Conservation (phyloP, 53 echinoderm and acorn worm species). For the Actinopyga echinites region DNA sequence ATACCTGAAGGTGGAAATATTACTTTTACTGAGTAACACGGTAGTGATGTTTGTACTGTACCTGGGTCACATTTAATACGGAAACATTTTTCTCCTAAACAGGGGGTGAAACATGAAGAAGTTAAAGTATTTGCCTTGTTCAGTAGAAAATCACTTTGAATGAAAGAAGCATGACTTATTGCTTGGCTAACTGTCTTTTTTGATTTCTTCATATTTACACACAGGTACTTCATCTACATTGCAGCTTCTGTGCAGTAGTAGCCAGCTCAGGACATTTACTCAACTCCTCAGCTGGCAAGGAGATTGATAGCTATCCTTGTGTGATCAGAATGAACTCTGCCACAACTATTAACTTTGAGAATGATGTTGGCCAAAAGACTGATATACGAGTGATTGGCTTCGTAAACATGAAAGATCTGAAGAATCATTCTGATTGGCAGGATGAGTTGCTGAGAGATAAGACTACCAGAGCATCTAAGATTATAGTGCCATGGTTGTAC, state of each 20-base stretch:
- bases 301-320: constrained; percentile 52
- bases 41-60: too few species aligned
- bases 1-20: too few species aligned
- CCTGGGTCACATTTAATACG: too few species aligned
- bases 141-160: neutral
- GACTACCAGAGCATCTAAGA: constrained; percentile 19
- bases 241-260: constrained; percentile 60
- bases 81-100: too few species aligned
- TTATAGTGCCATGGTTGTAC: constrained; percentile 72
- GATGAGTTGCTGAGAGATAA: constrained; percentile 17
- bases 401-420: constrained; percentile 41
- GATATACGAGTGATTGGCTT: constrained; percentile 47
- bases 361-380: constrained; percentile 56
- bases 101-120: too few species aligned
- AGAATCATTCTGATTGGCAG: constrained; percentile 33
- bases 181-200: neutral
- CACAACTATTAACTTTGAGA: constrained; percentile 45
- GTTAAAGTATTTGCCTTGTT: too few species aligned
- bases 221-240: constrained; percentile 57
- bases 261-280: constrained; percentile 62
- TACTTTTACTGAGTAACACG: too few species aligned
- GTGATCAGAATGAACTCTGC: constrained; percentile 67
- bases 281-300: constrained; percentile 53
- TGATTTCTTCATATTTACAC: neutral
- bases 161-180: too few species aligned